Conservation (phyloP, 2,888 invertebrate species). For the Catocala fraxini region DNA sequence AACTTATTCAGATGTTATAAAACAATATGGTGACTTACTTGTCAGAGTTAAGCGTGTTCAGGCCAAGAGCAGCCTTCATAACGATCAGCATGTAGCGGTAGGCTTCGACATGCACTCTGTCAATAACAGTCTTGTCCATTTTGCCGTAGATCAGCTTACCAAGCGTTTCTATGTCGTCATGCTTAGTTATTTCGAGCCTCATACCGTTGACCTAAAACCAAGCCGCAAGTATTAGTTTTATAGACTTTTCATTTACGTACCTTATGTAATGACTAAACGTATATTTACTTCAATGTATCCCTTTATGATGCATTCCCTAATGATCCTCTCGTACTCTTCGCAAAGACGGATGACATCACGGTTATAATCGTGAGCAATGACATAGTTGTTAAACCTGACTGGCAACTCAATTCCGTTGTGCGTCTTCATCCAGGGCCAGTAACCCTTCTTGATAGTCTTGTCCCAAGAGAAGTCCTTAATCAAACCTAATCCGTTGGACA, state of each 20-base stretch:
- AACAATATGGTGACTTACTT: conserved; percentile 63
- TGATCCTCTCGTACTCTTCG: conserved; percentile 83
- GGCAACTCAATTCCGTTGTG: conserved; percentile 87
- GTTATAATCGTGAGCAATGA: conserved; percentile 67
- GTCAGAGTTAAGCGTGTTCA: conserved; percentile 70
- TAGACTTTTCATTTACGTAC: too few species aligned
- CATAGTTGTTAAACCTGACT: conserved; percentile 80
- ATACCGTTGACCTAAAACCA: conserved; percentile 70
- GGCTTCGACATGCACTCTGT: conserved; percentile 69
- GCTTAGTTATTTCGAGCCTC: conserved; percentile 71
- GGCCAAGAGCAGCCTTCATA: conserved; percentile 82
- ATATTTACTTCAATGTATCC: conserved; percentile 81
- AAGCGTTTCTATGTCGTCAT: conserved; percentile 85
- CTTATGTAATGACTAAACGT: too few species aligned
- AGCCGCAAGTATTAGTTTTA: neutral
- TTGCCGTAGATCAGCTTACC: conserved; percentile 84
- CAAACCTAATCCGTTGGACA: conserved; percentile 81
- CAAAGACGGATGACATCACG: conserved; percentile 64
- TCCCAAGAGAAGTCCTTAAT: conserved; percentile 81
- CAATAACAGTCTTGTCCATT: conserved; percentile 74
- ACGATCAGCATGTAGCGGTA: conserved; percentile 88
- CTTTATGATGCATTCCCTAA: conserved; percentile 87
- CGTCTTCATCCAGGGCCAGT: conserved; percentile 86
- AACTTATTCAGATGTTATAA: too few species aligned
- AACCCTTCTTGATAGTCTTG: conserved; percentile 80